Conservation (phyloP, 2,888 invertebrate species). For the Scotopteryx bipunctaria region DNA sequence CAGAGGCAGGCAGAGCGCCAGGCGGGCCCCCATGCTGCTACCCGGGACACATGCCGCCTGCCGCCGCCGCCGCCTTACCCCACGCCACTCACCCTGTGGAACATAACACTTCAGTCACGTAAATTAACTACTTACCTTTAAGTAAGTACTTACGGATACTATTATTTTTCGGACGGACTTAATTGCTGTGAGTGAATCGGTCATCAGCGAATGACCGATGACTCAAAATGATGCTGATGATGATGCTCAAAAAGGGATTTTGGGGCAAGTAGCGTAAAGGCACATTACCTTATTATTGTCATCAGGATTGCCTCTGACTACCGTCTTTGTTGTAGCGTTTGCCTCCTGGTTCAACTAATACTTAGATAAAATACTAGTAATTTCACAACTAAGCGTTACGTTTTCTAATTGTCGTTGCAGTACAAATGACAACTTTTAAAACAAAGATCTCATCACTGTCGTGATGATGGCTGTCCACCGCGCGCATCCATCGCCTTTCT, state of each 20-base stretch:
- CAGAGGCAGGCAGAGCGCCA: conserved; percentile 54
- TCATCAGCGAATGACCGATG: too few relatives aligned
- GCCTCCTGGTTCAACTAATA: too few relatives aligned
- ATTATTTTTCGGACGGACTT: too few relatives aligned
- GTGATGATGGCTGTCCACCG: conserved; percentile 15
- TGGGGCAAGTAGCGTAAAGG: too few relatives aligned
- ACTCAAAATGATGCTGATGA: too few relatives aligned
- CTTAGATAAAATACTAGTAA: neutral
- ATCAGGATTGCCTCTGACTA: too few relatives aligned
- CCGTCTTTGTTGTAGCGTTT: too few relatives aligned
- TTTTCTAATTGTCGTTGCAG: conserved; percentile 29
- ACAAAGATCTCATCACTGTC: conserved; percentile 42
- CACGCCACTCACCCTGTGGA: conserved; percentile 1
- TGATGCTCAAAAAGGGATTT: too few relatives aligned
- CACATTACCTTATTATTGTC: too few relatives aligned
- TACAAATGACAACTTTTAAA: conserved; percentile 33
- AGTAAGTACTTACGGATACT: too few relatives aligned
- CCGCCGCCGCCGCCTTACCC: conserved; percentile 27
- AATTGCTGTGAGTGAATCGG: too few relatives aligned
- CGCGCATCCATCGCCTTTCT: conserved; percentile 27
- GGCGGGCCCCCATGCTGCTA: conserved; percentile 56
- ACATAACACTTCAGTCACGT: neutral
- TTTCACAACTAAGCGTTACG: conserved; percentile 17
- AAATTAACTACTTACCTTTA: too few relatives aligned
- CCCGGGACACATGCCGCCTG: conserved; percentile 40